phyloP scores from a whole-genome alignment of 1,140 invertebrate genomes.

The Stegodyphus mimosarum region DNA sequence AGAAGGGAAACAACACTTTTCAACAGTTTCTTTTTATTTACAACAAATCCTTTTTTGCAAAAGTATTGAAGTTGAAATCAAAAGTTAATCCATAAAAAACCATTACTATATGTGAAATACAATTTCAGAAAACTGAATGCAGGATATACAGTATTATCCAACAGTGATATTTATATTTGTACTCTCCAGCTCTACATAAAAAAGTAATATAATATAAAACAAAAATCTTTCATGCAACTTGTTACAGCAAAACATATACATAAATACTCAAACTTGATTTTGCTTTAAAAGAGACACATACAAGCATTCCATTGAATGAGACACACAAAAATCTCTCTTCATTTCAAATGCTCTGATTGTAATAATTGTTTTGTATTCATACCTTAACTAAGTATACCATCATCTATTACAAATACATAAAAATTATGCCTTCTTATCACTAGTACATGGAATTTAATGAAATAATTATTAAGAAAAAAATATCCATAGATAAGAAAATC shows the following conservation, averaged over 20 bases:
- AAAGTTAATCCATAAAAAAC: conserved; percentile 47
- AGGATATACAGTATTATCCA: conserved; percentile 49
- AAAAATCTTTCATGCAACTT: conserved; percentile 29
- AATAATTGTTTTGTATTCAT: conserved; percentile 36
- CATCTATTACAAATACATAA: neutral
- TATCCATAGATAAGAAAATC: conserved; percentile 8
- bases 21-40: conserved; percentile 28
- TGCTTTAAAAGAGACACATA: conserved; percentile 31
- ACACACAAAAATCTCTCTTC: conserved; percentile 25
- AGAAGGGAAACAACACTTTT: conserved; percentile 17
- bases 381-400: neutral
- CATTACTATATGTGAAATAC: conserved; percentile 35
- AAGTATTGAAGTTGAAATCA: conserved; percentile 18
- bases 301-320: neutral
- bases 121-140: conserved; percentile 34
- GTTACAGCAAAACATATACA: conserved; percentile 38
- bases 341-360: conserved; percentile 36
- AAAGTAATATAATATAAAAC: conserved; percentile 12
- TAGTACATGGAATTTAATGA: neutral
- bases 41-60: conserved; percentile 51
- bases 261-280: conserved; percentile 37
- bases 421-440: neutral
- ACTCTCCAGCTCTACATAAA: conserved; percentile 44
- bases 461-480: neutral
- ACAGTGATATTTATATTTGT: conserved; percentile 60